phyloP scores from a whole-genome alignment of 2,113 vertebrate species.

The Scomber japonicus region DNA sequence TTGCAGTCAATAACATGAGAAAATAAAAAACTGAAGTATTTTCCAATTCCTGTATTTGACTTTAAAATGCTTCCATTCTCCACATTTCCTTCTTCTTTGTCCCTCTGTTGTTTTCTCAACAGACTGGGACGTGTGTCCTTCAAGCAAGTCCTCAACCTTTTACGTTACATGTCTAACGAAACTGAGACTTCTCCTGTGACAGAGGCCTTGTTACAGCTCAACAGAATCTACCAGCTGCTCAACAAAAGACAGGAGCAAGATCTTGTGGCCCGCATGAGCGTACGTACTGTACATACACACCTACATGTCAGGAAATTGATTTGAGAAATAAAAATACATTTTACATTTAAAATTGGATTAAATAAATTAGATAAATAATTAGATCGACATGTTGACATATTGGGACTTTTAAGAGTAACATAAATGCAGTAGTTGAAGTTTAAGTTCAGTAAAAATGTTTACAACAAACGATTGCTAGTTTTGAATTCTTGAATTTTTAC shows the following conservation, averaged over 20 bases:
- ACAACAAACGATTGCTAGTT: too few species aligned
- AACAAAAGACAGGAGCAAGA: slow-evolving; percentile 87
- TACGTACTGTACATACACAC: slow-evolving; percentile 54
- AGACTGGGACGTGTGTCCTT: slow-evolving; percentile 91
- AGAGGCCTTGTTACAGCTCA: slow-evolving; percentile 89
- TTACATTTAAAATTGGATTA: too few species aligned
- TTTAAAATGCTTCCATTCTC: neutral
- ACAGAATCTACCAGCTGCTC: slow-evolving; percentile 86
- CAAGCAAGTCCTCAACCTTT: slow-evolving; percentile 85
- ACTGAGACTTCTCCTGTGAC: slow-evolving; percentile 86
- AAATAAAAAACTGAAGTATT: neutral
- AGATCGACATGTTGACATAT: too few species aligned
- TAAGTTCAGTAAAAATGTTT: too few species aligned
- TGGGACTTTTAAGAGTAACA: too few species aligned
- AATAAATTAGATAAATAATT: too few species aligned
- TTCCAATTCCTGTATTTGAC: neutral
- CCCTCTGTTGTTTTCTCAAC: slow-evolving; percentile 16
- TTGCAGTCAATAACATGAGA: neutral
- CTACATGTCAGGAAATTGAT: neutral
- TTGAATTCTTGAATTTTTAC: too few species aligned
- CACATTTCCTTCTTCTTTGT: slow-evolving; percentile 9
- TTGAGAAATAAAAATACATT: too few species aligned
- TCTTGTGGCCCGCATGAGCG: slow-evolving; percentile 85
- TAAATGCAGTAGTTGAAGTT: too few species aligned
- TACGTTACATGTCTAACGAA: slow-evolving; percentile 88